These are phyloP conservation scores for Epicauta chinensis DNA, from an alignment of 1,140 invertebrate species.

Conservation along the genomic window DNA sequence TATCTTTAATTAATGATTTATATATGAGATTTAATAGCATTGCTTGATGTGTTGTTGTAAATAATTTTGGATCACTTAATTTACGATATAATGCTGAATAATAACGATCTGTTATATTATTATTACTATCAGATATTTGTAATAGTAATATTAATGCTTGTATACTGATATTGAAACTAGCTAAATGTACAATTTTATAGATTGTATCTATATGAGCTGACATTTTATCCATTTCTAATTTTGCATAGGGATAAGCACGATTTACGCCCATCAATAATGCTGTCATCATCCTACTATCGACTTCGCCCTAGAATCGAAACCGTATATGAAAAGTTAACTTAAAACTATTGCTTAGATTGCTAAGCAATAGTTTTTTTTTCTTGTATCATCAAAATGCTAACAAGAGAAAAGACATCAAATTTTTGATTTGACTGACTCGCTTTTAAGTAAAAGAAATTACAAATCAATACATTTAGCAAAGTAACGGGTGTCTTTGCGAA, in stretches of 20 bases:
- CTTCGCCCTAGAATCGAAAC: conserved; percentile 62
- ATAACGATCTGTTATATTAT: conserved; percentile 47
- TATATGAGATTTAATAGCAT: conserved; percentile 84
- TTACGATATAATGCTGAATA: conserved; percentile 75
- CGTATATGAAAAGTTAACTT: conserved; percentile 14
- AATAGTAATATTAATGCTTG: conserved; percentile 83
- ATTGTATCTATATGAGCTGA: conserved; percentile 73
- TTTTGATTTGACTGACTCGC: too few species aligned
- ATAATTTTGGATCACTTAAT: conserved; percentile 69
- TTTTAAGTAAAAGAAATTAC: too few species aligned
- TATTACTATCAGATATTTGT: conserved; percentile 64
- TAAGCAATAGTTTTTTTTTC: too few species aligned
- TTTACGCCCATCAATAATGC: conserved; percentile 85
- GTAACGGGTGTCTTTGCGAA: too few species aligned
- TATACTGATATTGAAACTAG: conserved; percentile 74
- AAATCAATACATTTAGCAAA: too few species aligned
- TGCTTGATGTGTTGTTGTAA: conserved; percentile 66
- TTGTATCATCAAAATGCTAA: too few species aligned
- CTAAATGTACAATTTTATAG: conserved; percentile 83
- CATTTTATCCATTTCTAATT: conserved; percentile 51
- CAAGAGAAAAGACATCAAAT: too few species aligned
- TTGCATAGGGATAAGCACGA: conserved; percentile 75
- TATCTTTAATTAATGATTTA: conserved; percentile 77
- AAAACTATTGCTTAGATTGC: too few species aligned
- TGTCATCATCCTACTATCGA: conserved; percentile 88